phyloP scores from a whole-genome alignment of 2,113 vertebrate species.

The Leucoraja erinaceus region DNA sequence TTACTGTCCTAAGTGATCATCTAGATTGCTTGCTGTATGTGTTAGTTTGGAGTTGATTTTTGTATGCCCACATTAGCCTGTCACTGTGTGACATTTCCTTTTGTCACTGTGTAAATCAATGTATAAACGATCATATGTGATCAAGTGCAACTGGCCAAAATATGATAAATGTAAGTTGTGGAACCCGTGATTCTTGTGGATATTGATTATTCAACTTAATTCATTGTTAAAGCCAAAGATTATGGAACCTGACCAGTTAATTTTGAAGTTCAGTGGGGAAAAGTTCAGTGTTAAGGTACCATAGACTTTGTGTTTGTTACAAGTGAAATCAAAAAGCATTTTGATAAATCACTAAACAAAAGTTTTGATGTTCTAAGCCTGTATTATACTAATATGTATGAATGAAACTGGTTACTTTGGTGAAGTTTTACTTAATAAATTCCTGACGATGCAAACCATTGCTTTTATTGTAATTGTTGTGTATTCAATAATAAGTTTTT shows the following conservation, averaged over 20 bases:
- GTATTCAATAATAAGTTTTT: background rate
- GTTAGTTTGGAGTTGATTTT: slow-evolving; percentile 32
- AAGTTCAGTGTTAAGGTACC: slow-evolving; percentile 35
- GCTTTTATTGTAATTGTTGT: slow-evolving; percentile 13
- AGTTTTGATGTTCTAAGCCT: slow-evolving; percentile 1
- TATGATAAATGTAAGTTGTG: slow-evolving; percentile 53
- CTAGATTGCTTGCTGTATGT: slow-evolving; percentile 35
- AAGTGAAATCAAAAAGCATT: slow-evolving; percentile 34
- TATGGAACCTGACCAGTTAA: slow-evolving; percentile 36
- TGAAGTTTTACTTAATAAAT: slow-evolving; percentile 33
- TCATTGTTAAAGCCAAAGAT: slow-evolving; percentile 37
- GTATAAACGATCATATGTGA: slow-evolving; percentile 59
- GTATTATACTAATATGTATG: slow-evolving; percentile 19
- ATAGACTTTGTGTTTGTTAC: slow-evolving; percentile 35
- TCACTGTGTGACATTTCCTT: slow-evolving; percentile 86
- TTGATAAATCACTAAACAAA: slow-evolving; percentile 4
- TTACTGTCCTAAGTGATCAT: slow-evolving; percentile 22
- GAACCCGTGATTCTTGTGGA: slow-evolving; percentile 30
- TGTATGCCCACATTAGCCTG: slow-evolving; percentile 64
- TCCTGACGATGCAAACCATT: slow-evolving; percentile 24
- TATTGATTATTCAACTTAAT: slow-evolving; percentile 6
- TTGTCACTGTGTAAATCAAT: slow-evolving; percentile 60
- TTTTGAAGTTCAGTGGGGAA: slow-evolving; percentile 16
- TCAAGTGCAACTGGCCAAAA: slow-evolving; percentile 58
- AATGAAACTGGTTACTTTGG: slow-evolving; percentile 19